Base-by-base conservation (phyloP, 1,140 invertebrate genomes). In the Brachystomella parvula region DNA sequence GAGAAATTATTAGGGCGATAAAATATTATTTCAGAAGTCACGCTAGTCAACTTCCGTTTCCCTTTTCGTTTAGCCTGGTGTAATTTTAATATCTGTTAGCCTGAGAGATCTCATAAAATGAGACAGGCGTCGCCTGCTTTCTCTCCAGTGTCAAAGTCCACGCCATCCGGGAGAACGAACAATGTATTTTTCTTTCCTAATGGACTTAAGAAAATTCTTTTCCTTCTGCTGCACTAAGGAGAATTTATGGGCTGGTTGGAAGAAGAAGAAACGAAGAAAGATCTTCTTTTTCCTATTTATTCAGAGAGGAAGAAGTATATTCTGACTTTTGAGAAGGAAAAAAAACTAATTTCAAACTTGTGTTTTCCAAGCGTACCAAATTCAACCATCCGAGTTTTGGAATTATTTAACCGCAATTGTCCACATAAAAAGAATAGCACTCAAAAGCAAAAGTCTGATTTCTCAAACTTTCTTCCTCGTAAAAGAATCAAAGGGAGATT, bases 311-410 rank as follows among this genome's bases (percentile, higher is more conserved):
- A 53, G 9, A 53, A 9, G 24, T 26, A 39, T 19, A 39, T 39
- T 39, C 35, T 39, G 35, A 53, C 24, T 53, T 53, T 26, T 24
- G 49, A 12, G 9, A 15, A 17, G 58, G 9, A 3, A 3, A 60
- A 33, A 44, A n/a, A 60, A 60, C 24, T 60, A 60, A 60, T 60
- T 60, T 60, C 31, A 17, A 60, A 60, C 58, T 60, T 60, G 24
- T 60, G 58, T 60, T 29, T 31, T 33, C 28, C 24, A 17, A 17
- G 15, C 31, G 58, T n/a, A 31, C 58, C 6, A 17, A 3, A 39
- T 39, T 39, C 35, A 19, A 39, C 35, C 35, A 39, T 39, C 6
- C 35, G 35, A 19, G 35, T 39, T 19, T 39, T 39, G 6, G 35
- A 39, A 39, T 39, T 12, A 12, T 12, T n/a, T 28, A n/a, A 56